A percentile compares a stretch with the other conserved stretches of the same genome.
Evolutionary conservation across 2,888 invertebrate genomes (phyloP).

Genomic region (Monochamus alternatus): DNA sequence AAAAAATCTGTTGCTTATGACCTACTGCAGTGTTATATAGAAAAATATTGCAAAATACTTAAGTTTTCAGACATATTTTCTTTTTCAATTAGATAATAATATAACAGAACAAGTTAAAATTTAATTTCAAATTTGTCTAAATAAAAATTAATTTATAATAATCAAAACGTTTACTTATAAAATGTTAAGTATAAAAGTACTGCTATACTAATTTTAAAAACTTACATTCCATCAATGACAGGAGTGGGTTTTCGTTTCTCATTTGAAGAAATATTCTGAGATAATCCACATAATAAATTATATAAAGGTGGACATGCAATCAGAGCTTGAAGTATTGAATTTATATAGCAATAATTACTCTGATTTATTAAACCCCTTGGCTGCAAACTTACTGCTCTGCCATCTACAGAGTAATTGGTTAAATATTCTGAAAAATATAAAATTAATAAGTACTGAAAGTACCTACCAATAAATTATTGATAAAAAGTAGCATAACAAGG

Average conservation of each 20-base stretch:
- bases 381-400: constrained; percentile 84
- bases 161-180: no score
- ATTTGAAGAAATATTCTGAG: constrained; percentile 75
- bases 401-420: constrained; percentile 83
- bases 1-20: constrained; percentile 3
- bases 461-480: constrained; percentile 3
- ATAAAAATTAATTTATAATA: no score
- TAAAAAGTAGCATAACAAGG: background rate
- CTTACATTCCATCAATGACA: constrained; percentile 94
- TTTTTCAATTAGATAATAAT: no score
- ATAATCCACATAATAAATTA: constrained; percentile 88
- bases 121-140: no score
- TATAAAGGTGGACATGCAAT: constrained; percentile 96
- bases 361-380: constrained; percentile 94
- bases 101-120: no score
- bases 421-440: constrained; percentile 79
- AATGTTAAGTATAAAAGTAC: no score
- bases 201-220: constrained; percentile 56
- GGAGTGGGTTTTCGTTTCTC: constrained; percentile 78
- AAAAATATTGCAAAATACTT: no score
- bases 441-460: background rate
- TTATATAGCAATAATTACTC: constrained; percentile 97
- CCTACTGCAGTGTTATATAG: no score
- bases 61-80: no score
- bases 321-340: constrained; percentile 94